phyloP scores from a whole-genome alignment of 2,888 invertebrate genomes.

The Drosophila multiciliata region DNA sequence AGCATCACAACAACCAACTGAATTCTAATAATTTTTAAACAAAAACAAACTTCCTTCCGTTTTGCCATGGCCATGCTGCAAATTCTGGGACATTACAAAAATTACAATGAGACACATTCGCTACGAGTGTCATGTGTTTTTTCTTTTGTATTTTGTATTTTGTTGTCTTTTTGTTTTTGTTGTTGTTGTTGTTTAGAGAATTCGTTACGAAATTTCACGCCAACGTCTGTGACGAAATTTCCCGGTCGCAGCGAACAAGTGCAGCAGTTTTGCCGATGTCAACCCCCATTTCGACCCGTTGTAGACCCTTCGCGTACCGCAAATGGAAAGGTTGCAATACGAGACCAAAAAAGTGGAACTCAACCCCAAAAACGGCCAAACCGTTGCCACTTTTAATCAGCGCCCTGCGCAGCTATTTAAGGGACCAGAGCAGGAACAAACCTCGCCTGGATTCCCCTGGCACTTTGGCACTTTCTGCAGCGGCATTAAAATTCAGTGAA shows the following conservation, averaged over 20 bases:
- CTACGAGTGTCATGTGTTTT: constrained; percentile 53
- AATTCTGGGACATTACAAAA: constrained; percentile 74
- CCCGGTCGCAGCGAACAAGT: constrained; percentile 61
- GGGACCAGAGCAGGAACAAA: constrained; percentile 33
- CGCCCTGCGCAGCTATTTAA: constrained; percentile 73
- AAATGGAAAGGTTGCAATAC: constrained; percentile 71
- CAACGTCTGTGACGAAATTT: constrained; percentile 82
- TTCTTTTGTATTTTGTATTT: background rate
- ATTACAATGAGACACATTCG: constrained; percentile 69
- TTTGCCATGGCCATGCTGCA: constrained; percentile 51
- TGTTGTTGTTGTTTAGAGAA: constrained; percentile 53
- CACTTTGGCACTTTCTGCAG: constrained; percentile 35
- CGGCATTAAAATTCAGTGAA: constrained; percentile 64
- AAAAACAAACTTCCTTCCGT: constrained; percentile 71
- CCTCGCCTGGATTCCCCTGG: constrained; percentile 42
- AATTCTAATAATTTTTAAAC: constrained; percentile 78
- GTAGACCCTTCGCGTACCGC: constrained; percentile 41
- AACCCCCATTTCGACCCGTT: constrained; percentile 46
- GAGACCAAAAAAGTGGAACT: constrained; percentile 43
- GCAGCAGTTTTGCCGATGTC: constrained; percentile 53
- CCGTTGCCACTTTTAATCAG: constrained; percentile 78
- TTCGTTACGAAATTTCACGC: constrained; percentile 83
- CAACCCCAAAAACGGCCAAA: constrained; percentile 49
- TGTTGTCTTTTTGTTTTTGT: constrained; percentile 4
- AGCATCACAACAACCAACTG: constrained; percentile 61